Evolutionary conservation across 2,888 invertebrate genomes (phyloP).

Genomic region (Xestia xanthographa): DNA sequence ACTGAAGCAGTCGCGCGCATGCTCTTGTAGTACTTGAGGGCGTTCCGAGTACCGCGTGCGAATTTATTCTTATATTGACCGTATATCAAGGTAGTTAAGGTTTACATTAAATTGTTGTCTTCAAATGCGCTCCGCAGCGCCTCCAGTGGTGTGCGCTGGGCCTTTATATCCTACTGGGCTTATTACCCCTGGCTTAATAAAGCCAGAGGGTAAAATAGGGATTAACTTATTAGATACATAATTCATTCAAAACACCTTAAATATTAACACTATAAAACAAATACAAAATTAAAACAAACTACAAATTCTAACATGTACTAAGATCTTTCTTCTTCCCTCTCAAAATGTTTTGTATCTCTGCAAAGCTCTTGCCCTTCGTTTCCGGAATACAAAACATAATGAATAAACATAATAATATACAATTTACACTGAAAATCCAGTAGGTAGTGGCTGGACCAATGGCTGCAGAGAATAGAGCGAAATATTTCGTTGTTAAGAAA

Average conservation of each 20-base stretch:
- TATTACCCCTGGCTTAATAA: too few relatives aligned
- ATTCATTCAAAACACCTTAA: background rate
- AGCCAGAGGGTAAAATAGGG: too few relatives aligned
- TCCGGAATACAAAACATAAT: slow-evolving; percentile 78
- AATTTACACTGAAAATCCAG: slow-evolving; percentile 73
- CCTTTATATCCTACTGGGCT: background rate
- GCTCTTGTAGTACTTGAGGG: too few relatives aligned
- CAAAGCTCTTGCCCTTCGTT: slow-evolving; percentile 80
- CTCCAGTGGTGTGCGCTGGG: too few relatives aligned
- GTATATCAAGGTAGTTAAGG: too few relatives aligned
- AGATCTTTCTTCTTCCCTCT: slow-evolving; percentile 14
- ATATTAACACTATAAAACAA: background rate
- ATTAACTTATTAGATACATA: background rate
- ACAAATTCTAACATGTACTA: slow-evolving; percentile 15
- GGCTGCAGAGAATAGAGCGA: slow-evolving; percentile 67
- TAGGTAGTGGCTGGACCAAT: slow-evolving; percentile 77
- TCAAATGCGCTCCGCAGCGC: too few relatives aligned
- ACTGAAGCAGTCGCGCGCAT: too few relatives aligned
- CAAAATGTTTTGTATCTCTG: slow-evolving; percentile 75
- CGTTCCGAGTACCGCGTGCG: too few relatives aligned
- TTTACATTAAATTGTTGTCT: too few relatives aligned
- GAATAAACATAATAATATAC: slow-evolving; percentile 70
- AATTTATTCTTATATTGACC: too few relatives aligned
- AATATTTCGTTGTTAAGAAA: slow-evolving; percentile 73
- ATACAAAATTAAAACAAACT: background rate